Evolutionary conservation across 1,140 invertebrate genomes (phyloP).

Genomic region (Scaptomyza graminum): DNA sequence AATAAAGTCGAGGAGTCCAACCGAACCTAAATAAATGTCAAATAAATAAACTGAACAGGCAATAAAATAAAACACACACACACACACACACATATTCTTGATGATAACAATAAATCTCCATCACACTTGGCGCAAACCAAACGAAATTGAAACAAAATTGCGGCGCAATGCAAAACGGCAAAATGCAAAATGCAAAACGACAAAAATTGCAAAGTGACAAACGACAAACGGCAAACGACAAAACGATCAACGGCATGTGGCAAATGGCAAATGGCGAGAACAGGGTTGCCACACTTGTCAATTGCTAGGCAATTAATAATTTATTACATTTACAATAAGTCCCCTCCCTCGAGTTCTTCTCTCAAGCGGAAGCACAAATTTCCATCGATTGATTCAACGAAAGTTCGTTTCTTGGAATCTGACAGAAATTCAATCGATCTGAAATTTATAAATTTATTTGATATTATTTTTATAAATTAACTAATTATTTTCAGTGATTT

Average conservation of each 20-base stretch:
- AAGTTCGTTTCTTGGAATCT: too few relatives aligned
- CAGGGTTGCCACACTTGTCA: constrained; percentile 26
- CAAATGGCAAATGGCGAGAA: constrained; percentile 12
- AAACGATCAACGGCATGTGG: constrained; percentile 8
- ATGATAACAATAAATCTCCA: constrained; percentile 80
- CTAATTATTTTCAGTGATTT: too few relatives aligned
- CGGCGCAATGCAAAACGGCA: constrained; percentile 25
- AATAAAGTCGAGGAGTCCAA: constrained; percentile 37
- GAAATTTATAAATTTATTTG: too few relatives aligned
- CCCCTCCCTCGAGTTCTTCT: too few relatives aligned
- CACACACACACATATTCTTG: constrained; percentile 30
- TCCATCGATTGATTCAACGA: too few relatives aligned
- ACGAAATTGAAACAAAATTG: constrained; percentile 23
- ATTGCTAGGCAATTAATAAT: constrained; percentile 43
- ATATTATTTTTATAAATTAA: too few relatives aligned
- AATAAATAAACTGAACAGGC: constrained; percentile 73
- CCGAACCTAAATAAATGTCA: constrained; percentile 72
- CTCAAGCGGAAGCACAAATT: too few relatives aligned
- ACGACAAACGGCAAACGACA: constrained; percentile 14
- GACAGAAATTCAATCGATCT: too few relatives aligned
- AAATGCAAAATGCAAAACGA: constrained; percentile 27
- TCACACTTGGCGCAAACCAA: constrained; percentile 39
- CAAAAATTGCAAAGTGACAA: constrained; percentile 1
- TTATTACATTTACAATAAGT: constrained; percentile 60
- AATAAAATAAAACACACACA: constrained; percentile 48